phyloP scores from a whole-genome alignment of 2,888 invertebrate species.

The Drosophila macrospina region DNA sequence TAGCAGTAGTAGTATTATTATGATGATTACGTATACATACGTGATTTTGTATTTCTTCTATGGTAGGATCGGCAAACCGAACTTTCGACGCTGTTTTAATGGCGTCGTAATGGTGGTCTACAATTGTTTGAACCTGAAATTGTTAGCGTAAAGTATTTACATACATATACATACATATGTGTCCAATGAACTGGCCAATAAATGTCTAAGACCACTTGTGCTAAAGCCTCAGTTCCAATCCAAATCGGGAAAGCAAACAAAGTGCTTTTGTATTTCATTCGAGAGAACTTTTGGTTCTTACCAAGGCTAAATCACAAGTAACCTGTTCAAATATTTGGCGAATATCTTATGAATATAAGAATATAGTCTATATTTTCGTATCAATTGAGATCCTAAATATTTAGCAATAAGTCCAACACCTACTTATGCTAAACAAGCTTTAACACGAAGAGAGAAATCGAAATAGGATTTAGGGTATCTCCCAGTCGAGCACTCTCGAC shows the following conservation, averaged over 20 bases:
- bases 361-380: slow-evolving; percentile 3
- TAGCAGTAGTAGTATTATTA: slow-evolving; percentile 8
- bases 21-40: slow-evolving; percentile 57
- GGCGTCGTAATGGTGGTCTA: slow-evolving; percentile 94
- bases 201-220: slow-evolving; percentile 7
- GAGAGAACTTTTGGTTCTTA: neutral
- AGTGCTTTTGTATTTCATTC: neutral
- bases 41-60: slow-evolving; percentile 71
- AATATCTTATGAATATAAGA: neutral
- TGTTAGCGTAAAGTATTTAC: slow-evolving; percentile 70
- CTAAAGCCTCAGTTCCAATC: slow-evolving; percentile 3
- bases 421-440: neutral
- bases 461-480: neutral
- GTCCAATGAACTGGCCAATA: slow-evolving; percentile 10
- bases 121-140: slow-evolving; percentile 94
- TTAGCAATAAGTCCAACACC: neutral
- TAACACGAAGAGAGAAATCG: too few relatives aligned
- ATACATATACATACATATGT: slow-evolving; percentile 29
- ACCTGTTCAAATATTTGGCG: neutral
- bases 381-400: slow-evolving; percentile 1
- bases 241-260: neutral
- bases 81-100: slow-evolving; percentile 93
- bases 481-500: slow-evolving; percentile 1
- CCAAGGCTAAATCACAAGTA: slow-evolving; percentile 9
- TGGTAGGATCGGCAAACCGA: slow-evolving; percentile 91